Percentiles rank a stretch among this genome's conserved stretches.
Evolutionary conservation across 2,113 vertebrate genomes (phyloP).

Genomic region (Vicugna pacos): DNA sequence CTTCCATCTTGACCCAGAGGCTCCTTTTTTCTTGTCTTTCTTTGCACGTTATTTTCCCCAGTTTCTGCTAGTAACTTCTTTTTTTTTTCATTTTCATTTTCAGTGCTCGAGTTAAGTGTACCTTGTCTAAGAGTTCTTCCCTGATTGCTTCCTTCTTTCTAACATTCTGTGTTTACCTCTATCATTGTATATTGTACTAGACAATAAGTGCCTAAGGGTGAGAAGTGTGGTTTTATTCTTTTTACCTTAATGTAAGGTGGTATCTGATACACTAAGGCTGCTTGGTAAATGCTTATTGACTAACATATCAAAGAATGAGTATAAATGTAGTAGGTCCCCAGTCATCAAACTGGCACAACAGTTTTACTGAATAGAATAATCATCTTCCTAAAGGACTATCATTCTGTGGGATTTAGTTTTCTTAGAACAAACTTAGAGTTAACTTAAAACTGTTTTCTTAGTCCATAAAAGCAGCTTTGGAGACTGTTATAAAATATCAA

Average conservation of each 20-base stretch:
- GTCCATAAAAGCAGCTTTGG: neutral
- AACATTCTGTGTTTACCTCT: slow-evolving; percentile 28
- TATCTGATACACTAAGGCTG: neutral
- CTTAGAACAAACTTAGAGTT: neutral
- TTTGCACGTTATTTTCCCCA: slow-evolving; percentile 4
- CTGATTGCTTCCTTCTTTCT: slow-evolving; percentile 11
- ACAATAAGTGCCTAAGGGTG: neutral
- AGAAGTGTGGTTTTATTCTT: neutral
- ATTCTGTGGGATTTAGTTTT: slow-evolving; percentile 19
- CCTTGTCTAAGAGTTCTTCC: slow-evolving; percentile 2
- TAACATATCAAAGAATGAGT: slow-evolving; percentile 15
- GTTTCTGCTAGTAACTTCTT: neutral
- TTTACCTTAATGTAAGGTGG: neutral
- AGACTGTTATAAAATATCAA: neutral
- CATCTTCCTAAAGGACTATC: neutral
- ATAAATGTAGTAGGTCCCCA: neutral
- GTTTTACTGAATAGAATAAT: slow-evolving; percentile 40
- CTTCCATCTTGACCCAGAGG: neutral
- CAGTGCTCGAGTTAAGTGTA: neutral
- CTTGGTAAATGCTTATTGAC: slow-evolving; percentile 21
- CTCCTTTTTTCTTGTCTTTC: neutral
- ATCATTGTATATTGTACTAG: neutral
- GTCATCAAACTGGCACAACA: neutral
- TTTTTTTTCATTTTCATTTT: neutral
- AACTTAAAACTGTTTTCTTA: neutral